Evolutionary conservation across 2,888 invertebrate species (phyloP).

Genomic region (Hanleya hanleyi): DNA sequence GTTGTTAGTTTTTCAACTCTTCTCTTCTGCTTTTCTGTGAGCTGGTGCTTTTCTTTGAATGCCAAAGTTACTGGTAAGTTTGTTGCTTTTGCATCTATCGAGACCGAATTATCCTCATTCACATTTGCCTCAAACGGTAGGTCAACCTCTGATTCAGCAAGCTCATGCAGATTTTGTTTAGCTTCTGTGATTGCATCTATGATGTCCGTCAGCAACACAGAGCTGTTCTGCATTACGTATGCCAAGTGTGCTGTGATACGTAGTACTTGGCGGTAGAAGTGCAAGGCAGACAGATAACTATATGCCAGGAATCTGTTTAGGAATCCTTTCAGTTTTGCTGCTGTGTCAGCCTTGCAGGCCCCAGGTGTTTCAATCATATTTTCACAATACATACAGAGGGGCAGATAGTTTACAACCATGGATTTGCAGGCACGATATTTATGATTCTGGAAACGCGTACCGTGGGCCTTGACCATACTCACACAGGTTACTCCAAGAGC

Average conservation of each 20-base stretch:
- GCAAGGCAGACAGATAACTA: too few species aligned
- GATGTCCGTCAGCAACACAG: too few species aligned
- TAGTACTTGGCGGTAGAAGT: too few species aligned
- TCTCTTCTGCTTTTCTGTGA: background rate
- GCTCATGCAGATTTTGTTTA: background rate
- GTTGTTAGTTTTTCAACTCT: background rate
- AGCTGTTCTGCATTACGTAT: too few species aligned
- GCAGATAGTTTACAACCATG: background rate
- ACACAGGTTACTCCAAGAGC: background rate
- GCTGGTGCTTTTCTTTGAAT: background rate
- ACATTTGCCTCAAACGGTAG: background rate
- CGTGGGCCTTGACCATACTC: background rate
- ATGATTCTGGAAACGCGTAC: constrained; percentile 3
- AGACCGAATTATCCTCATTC: background rate
- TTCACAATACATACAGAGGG: too few species aligned
- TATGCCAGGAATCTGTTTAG: too few species aligned
- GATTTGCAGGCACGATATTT: background rate
- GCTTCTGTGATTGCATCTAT: too few species aligned
- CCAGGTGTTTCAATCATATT: too few species aligned
- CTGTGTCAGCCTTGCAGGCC: too few species aligned
- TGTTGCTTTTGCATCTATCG: background rate
- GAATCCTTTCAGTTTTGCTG: too few species aligned
- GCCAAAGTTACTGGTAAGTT: background rate
- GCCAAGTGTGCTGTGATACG: too few species aligned
- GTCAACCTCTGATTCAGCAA: background rate